Evolutionary conservation across 2,797 vertebrate genomes (phyloP).

Genomic region (Pantherophis alleghaniensis): DNA sequence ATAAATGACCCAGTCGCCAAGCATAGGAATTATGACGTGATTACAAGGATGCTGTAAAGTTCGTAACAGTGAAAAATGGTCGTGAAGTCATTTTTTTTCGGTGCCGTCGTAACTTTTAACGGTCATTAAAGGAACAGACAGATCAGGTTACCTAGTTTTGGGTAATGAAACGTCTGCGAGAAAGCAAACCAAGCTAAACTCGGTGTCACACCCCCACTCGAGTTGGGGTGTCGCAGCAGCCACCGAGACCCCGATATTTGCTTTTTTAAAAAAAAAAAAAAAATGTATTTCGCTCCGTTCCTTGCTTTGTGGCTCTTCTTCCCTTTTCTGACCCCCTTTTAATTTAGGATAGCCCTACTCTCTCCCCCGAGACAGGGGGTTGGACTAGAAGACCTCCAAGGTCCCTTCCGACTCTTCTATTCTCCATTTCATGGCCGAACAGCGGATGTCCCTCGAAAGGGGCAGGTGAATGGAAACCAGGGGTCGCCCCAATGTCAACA

Average conservation of each 20-base stretch:
- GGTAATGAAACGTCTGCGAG: not conserved
- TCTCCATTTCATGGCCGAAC: constrained; percentile 25
- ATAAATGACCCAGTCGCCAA: no score
- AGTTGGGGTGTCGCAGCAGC: not conserved
- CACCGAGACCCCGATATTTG: not conserved
- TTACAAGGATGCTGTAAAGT: no score
- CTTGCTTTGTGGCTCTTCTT: not conserved
- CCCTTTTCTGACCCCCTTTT: not conserved
- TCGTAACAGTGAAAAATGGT: not conserved
- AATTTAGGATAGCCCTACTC: no score
- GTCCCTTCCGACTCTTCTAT: not conserved
- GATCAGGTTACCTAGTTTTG: not conserved
- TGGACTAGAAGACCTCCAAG: not conserved
- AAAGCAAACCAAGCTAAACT: not conserved
- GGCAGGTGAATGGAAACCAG: not conserved
- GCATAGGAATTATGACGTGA: not conserved
- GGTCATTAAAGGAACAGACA: not conserved
- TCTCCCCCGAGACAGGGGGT: not conserved
- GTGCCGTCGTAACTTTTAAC: not conserved
- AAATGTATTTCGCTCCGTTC: not conserved
- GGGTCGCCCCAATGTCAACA: not conserved
- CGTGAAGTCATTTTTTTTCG: not conserved
- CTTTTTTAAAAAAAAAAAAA: not conserved
- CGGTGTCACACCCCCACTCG: no score
- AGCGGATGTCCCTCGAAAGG: not conserved